Conservation (phyloP, 2,888 invertebrate species). For the Eupithecia subfuscata region DNA sequence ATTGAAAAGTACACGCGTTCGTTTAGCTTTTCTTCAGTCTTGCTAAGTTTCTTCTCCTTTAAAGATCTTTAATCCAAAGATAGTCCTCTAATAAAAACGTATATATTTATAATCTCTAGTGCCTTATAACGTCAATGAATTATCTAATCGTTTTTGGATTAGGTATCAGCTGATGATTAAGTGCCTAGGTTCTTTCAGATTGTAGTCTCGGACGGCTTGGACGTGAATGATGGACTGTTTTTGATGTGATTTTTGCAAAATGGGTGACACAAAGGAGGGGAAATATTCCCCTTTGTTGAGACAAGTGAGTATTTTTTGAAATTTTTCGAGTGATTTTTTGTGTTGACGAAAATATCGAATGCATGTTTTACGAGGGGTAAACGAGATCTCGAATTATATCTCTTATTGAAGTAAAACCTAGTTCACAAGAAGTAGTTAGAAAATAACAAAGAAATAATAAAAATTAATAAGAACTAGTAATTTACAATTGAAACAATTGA, state of each 20-base stretch:
- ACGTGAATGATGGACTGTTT: constrained; percentile 22
- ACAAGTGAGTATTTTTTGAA: constrained; percentile 28
- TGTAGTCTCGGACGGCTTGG: constrained; percentile 3
- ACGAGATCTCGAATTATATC: too few species aligned
- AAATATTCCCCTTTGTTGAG: constrained; percentile 28
- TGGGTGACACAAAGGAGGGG: constrained; percentile 28
- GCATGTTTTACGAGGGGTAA: neutral
- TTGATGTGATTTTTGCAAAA: constrained; percentile 32
- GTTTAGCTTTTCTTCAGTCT: neutral
- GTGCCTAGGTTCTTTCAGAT: constrained; percentile 16
- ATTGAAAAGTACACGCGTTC: neutral
- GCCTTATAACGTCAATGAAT: constrained; percentile 12
- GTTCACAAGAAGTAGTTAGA: too few species aligned
- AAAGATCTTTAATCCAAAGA: neutral
- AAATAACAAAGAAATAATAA: too few species aligned
- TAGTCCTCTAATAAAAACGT: neutral
- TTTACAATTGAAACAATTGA: too few species aligned
- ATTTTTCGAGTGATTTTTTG: neutral
- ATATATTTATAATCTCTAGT: neutral
- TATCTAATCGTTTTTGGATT: constrained; percentile 19
- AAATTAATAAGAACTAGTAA: too few species aligned
- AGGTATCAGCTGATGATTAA: constrained; percentile 17
- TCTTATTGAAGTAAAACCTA: neutral
- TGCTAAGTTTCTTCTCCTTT: neutral
- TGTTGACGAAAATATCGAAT: neutral